Evolutionary conservation across 2,888 invertebrate species (phyloP), one percentile per base, ranked within the genome.

Genomic region (Ptycholaimellus sp.): DNA sequence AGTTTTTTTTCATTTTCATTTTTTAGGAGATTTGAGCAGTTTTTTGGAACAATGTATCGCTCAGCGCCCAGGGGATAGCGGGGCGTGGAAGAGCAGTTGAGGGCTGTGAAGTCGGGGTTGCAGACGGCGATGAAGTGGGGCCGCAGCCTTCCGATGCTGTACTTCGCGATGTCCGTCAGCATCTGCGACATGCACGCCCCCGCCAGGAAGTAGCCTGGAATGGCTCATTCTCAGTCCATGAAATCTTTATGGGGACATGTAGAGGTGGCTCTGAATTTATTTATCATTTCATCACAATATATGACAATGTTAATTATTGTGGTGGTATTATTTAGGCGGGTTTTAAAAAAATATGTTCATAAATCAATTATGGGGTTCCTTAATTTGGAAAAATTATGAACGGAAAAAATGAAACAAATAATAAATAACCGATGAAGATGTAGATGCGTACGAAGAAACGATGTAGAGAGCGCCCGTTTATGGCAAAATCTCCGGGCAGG

Each of bases 41-140:
- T n/a, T n/a, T n/a, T n/a, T n/a, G n/a, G n/a, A n/a, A n/a, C n/a
- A n/a, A n/a, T n/a, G n/a, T n/a, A n/a, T n/a, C n/a, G n/a, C n/a
- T n/a, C n/a, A n/a, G n/a, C n/a, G 9, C 37, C 37, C 22, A 6
- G 18, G 25, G 7, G 25, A 13, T 25, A 13, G 22, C 33, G 23
- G 25, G 33, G 40, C 21, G 44, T 37, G n/a, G 19, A 11, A 9
- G 37, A 23, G 25, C 47, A 47, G 29, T 37, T 42, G 3, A 33
- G 16, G 35, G 48, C 50, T 13, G 53, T 51, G 4, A 42, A 36
- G 32, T 43, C 39, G 23, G 90, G 90, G 38, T 69, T 63, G 56
- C 93, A 96, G 1, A 87, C 74, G 47, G 69, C 70, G 56, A 82
- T 71, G 65, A 93, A 96, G 63, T 96, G 87, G 22, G 93, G 93